Percentiles rank a stretch among this genome's conserved stretches.
These are phyloP conservation scores for Philotrypesis tridentata DNA, from an alignment of 1,140 invertebrate species.

Conservation along the genomic window DNA sequence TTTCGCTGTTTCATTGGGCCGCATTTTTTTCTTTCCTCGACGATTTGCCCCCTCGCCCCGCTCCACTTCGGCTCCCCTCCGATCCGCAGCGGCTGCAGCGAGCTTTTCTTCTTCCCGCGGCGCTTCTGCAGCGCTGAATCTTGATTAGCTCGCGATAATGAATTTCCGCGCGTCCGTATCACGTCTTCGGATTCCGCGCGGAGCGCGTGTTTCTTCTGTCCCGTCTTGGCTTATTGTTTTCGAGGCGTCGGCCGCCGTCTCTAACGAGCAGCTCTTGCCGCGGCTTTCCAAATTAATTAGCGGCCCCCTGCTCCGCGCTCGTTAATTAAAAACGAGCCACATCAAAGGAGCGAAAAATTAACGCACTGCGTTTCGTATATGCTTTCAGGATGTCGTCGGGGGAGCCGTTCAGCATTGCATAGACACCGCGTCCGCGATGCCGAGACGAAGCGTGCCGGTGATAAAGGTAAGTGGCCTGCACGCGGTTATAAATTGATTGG, in stretches of 20 bases:
- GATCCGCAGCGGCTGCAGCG: background rate
- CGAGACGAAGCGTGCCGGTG: too few species aligned
- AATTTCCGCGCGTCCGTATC: too few species aligned
- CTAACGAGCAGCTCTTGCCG: background rate
- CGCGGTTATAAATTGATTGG: too few species aligned
- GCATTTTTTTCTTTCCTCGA: background rate
- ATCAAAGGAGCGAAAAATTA: background rate
- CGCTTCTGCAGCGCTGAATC: background rate
- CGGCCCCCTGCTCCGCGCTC: background rate
- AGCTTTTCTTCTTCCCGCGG: background rate
- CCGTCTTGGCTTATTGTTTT: too few species aligned
- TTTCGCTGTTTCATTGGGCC: constrained; percentile 16
- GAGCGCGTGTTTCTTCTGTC: background rate
- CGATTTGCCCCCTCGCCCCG: background rate
- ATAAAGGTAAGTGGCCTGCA: too few species aligned
- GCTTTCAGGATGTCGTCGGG: background rate
- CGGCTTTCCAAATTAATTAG: too few species aligned
- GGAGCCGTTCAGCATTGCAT: too few species aligned
- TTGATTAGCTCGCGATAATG: constrained; percentile 17
- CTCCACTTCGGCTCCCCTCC: background rate
- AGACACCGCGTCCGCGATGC: too few species aligned
- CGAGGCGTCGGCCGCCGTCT: background rate
- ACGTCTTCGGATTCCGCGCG: too few species aligned
- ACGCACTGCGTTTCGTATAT: background rate
- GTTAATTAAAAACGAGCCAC: background rate